phyloP scores from a whole-genome alignment of 1,140 invertebrate species.

The Drosophila triauraria region DNA sequence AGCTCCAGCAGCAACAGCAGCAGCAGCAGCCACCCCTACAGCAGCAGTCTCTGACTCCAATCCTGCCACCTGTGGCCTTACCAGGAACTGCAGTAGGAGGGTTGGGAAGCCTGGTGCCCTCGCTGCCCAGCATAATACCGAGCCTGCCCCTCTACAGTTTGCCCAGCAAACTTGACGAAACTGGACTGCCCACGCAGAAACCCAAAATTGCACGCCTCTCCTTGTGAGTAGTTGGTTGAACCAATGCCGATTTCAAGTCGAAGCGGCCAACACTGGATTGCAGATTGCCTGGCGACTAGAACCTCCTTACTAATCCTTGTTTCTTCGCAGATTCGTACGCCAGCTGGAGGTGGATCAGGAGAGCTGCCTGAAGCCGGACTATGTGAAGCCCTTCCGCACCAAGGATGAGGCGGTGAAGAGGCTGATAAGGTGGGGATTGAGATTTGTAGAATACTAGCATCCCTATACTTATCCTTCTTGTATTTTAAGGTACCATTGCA shows the following conservation, averaged over 20 bases:
- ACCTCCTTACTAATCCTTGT: slow-evolving; percentile 31
- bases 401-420: slow-evolving; percentile 92
- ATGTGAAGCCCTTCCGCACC: slow-evolving; percentile 90
- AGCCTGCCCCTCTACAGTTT: slow-evolving; percentile 38
- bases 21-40: slow-evolving; percentile 6
- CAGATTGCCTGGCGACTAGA: background rate
- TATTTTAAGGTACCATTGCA: slow-evolving; percentile 90
- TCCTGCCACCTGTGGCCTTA: slow-evolving; percentile 22
- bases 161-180: slow-evolving; percentile 67
- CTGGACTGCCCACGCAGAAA: slow-evolving; percentile 66
- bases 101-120: slow-evolving; percentile 52
- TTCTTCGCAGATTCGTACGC: slow-evolving; percentile 88
- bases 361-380: slow-evolving; percentile 91
- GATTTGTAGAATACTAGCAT: background rate
- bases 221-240: slow-evolving; percentile 85
- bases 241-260: slow-evolving; percentile 71
- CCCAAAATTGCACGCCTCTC: slow-evolving; percentile 84
- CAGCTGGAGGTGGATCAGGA: slow-evolving; percentile 92
- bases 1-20: slow-evolving; percentile 23
- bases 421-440: slow-evolving; percentile 86
- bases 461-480: background rate
- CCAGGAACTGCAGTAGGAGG: slow-evolving; percentile 11
- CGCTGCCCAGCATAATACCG: slow-evolving; percentile 51
- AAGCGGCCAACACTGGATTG: slow-evolving; percentile 66
- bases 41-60: slow-evolving; percentile 10